Evolutionary conservation across 2,888 invertebrate species (phyloP), one percentile per base, ranked within the genome.

Genomic region (Ectemnius lituratus): DNA sequence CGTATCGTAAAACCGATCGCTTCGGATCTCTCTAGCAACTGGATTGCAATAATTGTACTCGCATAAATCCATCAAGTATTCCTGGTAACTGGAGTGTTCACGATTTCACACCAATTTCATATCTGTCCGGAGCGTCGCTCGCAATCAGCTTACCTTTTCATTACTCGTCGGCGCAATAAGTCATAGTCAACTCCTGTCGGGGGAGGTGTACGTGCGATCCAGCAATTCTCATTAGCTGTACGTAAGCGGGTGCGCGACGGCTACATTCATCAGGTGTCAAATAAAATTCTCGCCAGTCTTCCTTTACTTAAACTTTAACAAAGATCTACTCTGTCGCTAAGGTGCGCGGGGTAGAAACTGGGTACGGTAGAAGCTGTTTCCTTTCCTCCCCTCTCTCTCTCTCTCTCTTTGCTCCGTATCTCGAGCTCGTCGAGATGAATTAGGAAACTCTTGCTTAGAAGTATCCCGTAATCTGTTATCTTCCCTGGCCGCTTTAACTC

Each of bases 251-350:
- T 23, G 37, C 37, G 75, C 75, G 68, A 61, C 78, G 72, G 63
- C 78, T 71, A 75, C 83, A 81, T 81, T 81, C 81, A 83, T 81
- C 81, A 81, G 81, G 83, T 81, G 81, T 81, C 81, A 81, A 81
- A 81, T 81, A 81, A 81, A 81, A 81, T 81, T 78, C 83, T 63
- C 75, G 58, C 49, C 60, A 49, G 67, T 69, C 67, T 72, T 58
- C 71, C 67, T 73, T 73, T 49, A 68, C 63, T 67, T 72, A 79
- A 82, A 79, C 46, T 74, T 83, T 72, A 81, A 80, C 81, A 83
- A 81, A 81, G 81, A 81, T 81, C 83, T 73, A 78, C 65, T 64
- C 67, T 28, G 58, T 62, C 57, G 23, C 2, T 56, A 62, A 52
- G 64, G 67, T 64, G 64, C 70, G 47, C 47, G 67, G 52, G n/a